Evolutionary conservation across 2,113 vertebrate species (phyloP).

Genomic region (Cricetomys ansorgei): DNA sequence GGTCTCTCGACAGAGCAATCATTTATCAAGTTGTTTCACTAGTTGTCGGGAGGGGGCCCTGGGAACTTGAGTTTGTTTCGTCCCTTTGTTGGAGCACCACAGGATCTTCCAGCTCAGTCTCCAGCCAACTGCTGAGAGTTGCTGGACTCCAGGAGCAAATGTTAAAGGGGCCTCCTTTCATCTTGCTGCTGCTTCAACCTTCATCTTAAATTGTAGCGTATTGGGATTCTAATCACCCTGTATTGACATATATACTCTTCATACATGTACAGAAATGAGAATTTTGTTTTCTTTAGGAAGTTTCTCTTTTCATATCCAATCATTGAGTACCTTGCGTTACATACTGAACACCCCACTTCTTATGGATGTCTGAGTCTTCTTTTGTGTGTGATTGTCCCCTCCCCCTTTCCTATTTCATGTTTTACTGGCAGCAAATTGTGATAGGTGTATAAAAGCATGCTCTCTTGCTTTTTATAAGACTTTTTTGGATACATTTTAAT

Average conservation of each 20-base stretch:
- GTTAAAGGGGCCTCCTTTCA: conserved; percentile 89
- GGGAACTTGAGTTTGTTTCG: conserved; percentile 86
- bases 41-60: conserved; percentile 86
- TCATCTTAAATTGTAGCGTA: conserved; percentile 84
- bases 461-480: not conserved
- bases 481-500: fast-evolving
- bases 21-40: conserved; percentile 91
- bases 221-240: conserved; percentile 76
- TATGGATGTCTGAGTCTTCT: not conserved
- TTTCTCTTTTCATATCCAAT: not conserved
- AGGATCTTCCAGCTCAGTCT: conserved; percentile 88
- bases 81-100: conserved; percentile 88
- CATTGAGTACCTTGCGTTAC: not conserved
- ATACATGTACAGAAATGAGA: conserved; percentile 42
- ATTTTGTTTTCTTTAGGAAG: conserved; percentile 45
- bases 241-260: conserved; percentile 29
- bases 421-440: not conserved
- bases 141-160: conserved; percentile 86
- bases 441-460: conserved; percentile 9
- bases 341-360: too few species aligned
- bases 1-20: conserved; percentile 87
- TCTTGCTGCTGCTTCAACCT: conserved; percentile 81
- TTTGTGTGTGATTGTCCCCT: not conserved
- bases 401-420: conserved; percentile 40
- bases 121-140: conserved; percentile 91